Base-by-base conservation (phyloP, 2,888 invertebrate genomes). In the Lasioglossum malachurum region DNA sequence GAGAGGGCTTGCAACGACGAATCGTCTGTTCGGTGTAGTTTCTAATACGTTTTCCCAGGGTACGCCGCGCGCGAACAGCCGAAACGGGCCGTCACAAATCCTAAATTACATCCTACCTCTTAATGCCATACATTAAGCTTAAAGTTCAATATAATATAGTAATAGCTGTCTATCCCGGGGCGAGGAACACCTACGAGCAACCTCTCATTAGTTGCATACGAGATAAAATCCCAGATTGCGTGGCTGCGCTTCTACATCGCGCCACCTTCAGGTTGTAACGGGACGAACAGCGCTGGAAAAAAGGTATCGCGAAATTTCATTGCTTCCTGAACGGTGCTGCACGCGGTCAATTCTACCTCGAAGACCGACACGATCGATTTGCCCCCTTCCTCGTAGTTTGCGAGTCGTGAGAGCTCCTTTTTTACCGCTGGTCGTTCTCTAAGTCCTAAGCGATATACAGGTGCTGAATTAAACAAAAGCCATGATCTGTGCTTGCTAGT, bases 91-190 rank as follows among this genome's bases (percentile, higher is more conserved):
- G 74, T 82, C 82, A 76, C 86, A 76, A 85, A 87, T 85, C 74
- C 57, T 27, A 87, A 81, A 85, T 87, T 85, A 82, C 79, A 85
- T 78, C 86, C 78, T 87, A 76, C 78, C 49, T 12, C 46, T 64
- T 82, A 79, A 85, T 82, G 31, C 23, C 60, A 35, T 38, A 14
- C 49, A 77, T 85, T 74, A 76, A 78, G 69, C 53, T 64, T 41
- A 77, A 87, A 87, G 75, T 81, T 87, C 86, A 73, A 82, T 75
- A 69, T 87, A 87, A 87, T 87, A 82, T 76, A 82, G 85, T 73
- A 79, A 85, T 87, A 78, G 78, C 46, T 64, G 75, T 75, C 74
- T 78, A 77, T 67, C 86, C 76, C 73, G 44, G 60, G 86, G 86
- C 87, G n/a, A 35, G 73, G 87, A 78, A 87, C 73, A 77, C 79